Base-by-base conservation (phyloP, 2,113 vertebrate genomes). In the Bolborhynchus lineola region DNA sequence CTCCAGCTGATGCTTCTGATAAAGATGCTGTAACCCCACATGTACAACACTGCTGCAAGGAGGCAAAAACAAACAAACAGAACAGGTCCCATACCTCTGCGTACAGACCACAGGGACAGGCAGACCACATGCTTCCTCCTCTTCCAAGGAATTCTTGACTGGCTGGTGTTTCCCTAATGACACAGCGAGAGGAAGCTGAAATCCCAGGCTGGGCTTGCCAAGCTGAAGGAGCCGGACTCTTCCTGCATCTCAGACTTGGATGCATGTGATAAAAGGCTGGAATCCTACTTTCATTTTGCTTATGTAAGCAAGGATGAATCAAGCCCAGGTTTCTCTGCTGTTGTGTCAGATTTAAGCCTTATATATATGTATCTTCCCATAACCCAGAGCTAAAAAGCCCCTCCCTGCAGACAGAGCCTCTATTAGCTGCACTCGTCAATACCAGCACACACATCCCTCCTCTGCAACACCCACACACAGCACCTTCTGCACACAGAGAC, bases 391-490 rank as follows among this genome's bases (percentile, higher is more conserved):
- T 91, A 52, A 63, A 86, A 72, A 59, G 47, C 52, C 50, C 67
- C 81, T 92, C 80, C 83, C 65, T 86, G 70, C 70, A 95, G 70
- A 60, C 83, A 86, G 69, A 93, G 46, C 59, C 67, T 81, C 87
- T 76, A 88, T 76, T 19, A 92, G 94, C 75, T 81, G 31, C 39
- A 31, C 64, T 92, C 33, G 65, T 35, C 6, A 77, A 80, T 59
- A 46, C 77, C 82, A 94, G 89, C 82, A 89, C 49, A 86, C 88
- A 93, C 76, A 81, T 37, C 77, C 83, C 93, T 96, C 96, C 95
- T 64, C 82, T 26, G 9, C 79, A 50, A 35, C 86, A 10, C 96
- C 95, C 91, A 57, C 93, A 3, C 35, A 8, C 53, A 74, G 90
- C 81, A 82, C 91, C 90, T 71, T 64, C 78, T 64, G 88, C 91